phyloP scores from a whole-genome alignment of 2,888 invertebrate genomes.

The Phrixothrix hirtus region DNA sequence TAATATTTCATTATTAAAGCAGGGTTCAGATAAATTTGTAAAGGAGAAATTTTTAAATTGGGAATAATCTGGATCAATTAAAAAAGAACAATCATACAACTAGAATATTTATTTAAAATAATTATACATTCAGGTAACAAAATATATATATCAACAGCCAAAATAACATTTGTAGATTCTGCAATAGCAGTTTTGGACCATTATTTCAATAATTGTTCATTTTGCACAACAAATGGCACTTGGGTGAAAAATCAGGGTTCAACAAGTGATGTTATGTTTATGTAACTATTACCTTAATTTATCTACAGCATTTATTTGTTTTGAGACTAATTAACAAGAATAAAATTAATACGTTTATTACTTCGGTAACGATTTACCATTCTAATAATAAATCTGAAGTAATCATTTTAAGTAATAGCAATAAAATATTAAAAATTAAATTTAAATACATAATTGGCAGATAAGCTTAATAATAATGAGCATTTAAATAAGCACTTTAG shows the following conservation, averaged over 20 bases:
- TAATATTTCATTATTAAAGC: too few species aligned
- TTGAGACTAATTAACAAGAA: too few species aligned
- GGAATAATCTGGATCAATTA: too few species aligned
- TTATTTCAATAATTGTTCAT: not conserved
- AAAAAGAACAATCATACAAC: too few species aligned
- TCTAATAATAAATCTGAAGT: not conserved
- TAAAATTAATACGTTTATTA: too few species aligned
- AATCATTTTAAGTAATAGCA: not conserved
- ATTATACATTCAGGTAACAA: not conserved
- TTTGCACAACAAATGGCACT: not conserved
- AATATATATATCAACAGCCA: not conserved
- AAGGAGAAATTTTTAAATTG: not conserved
- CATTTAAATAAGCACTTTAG: not conserved
- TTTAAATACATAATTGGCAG: too few species aligned
- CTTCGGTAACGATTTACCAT: too few species aligned
- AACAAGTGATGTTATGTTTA: not conserved
- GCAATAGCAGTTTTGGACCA: not conserved
- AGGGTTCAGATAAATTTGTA: too few species aligned
- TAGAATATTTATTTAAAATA: too few species aligned
- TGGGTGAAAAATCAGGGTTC: not conserved
- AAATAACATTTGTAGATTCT: not conserved
- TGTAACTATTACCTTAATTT: not conserved
- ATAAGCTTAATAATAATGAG: too few species aligned
- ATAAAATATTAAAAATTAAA: not conserved
- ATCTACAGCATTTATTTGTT: conserved; percentile 12